phyloP scores from a whole-genome alignment of 2,888 invertebrate species.

The Pristionchus entomophagus region DNA sequence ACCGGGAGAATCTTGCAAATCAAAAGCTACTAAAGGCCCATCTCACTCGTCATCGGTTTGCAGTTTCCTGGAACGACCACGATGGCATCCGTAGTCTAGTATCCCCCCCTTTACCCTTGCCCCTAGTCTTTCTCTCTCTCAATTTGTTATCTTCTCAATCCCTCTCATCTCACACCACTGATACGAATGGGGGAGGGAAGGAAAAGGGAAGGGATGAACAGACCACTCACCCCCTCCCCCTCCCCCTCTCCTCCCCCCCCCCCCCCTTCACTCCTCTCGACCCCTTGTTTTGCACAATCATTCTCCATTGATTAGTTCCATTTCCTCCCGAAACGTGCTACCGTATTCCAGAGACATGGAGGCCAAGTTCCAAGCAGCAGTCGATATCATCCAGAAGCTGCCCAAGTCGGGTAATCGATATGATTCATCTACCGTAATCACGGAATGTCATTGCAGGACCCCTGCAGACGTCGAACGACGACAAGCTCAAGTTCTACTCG shows the following conservation, averaged over 20 bases:
- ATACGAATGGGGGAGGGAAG: neutral
- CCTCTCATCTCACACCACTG: neutral
- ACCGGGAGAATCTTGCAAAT: too few relatives aligned
- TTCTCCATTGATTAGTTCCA: neutral
- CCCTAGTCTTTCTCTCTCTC: too few relatives aligned
- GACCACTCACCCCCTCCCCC: neutral
- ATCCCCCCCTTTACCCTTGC: neutral
- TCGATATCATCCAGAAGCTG: conserved; percentile 75
- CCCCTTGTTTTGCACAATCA: neutral
- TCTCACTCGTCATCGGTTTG: too few relatives aligned
- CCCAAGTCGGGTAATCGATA: conserved; percentile 68
- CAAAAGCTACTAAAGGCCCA: too few relatives aligned
- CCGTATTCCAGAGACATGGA: conserved; percentile 47
- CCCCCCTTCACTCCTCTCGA: neutral
- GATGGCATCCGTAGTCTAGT: conserved; percentile 19
- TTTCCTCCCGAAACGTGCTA: neutral
- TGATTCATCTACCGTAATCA: neutral
- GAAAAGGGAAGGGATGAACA: neutral
- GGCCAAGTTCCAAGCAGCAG: conserved; percentile 73
- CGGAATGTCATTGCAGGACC: conserved; percentile 65
- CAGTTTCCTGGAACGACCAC: too few relatives aligned
- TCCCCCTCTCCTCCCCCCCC: neutral
- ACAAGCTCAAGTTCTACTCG: conserved; percentile 74
- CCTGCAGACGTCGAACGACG: conserved; percentile 71
- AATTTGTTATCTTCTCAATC: neutral